A percentile compares a stretch with the other conserved stretches of the same genome.
Evolutionary conservation across 30 jellyfish, hydroid and myxozoan genomes (phyloP).

Genomic region (Mastigias papua): DNA sequence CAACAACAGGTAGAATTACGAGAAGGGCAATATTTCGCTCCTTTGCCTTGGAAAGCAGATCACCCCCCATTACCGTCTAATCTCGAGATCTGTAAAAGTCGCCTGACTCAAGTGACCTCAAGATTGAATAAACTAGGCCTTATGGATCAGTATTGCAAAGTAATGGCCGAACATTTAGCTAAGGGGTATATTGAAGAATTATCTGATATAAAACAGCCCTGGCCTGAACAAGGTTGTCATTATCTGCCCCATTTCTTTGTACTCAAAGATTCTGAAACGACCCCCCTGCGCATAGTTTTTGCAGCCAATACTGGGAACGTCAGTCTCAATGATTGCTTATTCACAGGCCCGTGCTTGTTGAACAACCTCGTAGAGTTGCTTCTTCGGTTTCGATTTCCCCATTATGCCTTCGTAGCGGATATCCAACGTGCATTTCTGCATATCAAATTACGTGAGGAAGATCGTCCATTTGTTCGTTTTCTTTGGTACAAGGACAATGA

Average conservation of each 20-base stretch:
- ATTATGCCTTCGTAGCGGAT: no score
- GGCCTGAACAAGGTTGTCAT: conserved; percentile 47
- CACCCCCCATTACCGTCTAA: conserved; percentile 64
- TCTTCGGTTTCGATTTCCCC: conserved; percentile 34
- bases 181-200: conserved; percentile 23
- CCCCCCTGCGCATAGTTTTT: conserved; percentile 35
- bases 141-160: conserved; percentile 16
- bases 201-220: not conserved
- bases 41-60: conserved; percentile 41
- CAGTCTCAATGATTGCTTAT: conserved; percentile 47
- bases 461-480: no score
- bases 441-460: no score
- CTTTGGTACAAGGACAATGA: no score
- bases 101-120: conserved; percentile 35
- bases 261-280: conserved; percentile 34
- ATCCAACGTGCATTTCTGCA: no score
- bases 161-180: conserved; percentile 27
- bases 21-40: conserved; percentile 31
- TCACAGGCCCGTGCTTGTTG: conserved; percentile 33
- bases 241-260: conserved; percentile 37
- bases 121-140: conserved; percentile 30
- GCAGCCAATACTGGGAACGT: conserved; percentile 34
- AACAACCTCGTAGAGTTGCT: conserved; percentile 30
- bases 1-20: conserved; percentile 34
- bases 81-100: conserved; percentile 35